Conservation (phyloP, 1,140 invertebrate genomes). For the Brachionus paranguensis region DNA sequence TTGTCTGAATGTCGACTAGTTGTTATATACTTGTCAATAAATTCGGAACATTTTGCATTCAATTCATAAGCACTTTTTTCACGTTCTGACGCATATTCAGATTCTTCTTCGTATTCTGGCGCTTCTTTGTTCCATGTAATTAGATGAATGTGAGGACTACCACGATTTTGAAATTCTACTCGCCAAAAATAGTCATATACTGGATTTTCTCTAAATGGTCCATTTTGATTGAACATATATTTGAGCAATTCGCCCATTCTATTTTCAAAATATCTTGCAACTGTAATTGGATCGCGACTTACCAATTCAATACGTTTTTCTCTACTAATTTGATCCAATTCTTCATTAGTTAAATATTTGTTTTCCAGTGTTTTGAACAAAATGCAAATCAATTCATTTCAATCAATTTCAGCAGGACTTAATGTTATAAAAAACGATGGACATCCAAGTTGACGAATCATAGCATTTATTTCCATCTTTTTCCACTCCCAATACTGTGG, state of each 20-base stretch:
- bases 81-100: too few relatives aligned
- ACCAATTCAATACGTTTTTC: neutral
- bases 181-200: neutral
- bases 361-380: neutral
- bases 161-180: neutral
- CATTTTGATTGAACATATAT: neutral
- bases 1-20: too few relatives aligned
- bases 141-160: neutral
- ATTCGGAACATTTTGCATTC: neutral
- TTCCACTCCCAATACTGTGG: conserved; percentile 11
- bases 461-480: neutral
- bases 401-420: neutral
- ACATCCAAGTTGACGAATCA: neutral
- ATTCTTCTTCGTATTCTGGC: neutral
- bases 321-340: neutral
- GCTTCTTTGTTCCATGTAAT: neutral
- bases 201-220: neutral
- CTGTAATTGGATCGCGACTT: neutral
- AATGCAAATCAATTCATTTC: neutral
- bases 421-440: neutral
- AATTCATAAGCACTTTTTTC: too few relatives aligned
- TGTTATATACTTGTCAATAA: neutral
- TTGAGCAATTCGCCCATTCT: neutral
- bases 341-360: too few relatives aligned
- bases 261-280: neutral